These are phyloP conservation scores for Phylloscopus trochilus DNA, from an alignment of 2,113 vertebrate species.

Conservation along the genomic window DNA sequence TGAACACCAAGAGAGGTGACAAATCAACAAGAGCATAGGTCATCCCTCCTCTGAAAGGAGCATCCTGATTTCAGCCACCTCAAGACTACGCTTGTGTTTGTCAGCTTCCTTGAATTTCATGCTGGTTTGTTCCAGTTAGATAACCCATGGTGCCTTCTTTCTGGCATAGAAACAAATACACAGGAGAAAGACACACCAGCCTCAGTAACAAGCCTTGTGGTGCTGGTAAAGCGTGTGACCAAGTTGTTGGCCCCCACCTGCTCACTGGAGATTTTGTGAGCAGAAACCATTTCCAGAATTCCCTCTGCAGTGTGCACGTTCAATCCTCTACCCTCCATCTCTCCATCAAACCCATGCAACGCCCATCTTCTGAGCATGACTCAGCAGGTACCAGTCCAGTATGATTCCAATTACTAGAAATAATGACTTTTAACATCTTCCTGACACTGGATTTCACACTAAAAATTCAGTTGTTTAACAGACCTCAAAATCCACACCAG, in stretches of 20 bases:
- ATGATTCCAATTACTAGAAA: background rate
- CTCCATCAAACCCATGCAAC: background rate
- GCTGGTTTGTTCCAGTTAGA: background rate
- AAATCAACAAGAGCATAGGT: background rate
- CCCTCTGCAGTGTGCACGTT: background rate
- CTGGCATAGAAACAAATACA: background rate
- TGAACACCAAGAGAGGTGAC: background rate
- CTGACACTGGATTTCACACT: background rate
- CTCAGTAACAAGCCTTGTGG: background rate
- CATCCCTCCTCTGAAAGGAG: background rate
- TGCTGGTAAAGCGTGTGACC: background rate
- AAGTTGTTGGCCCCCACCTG: background rate
- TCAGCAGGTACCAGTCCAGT: background rate
- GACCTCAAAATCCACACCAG: background rate
- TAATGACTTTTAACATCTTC: background rate
- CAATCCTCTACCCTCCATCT: background rate
- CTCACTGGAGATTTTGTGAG: background rate
- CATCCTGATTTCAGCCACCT: background rate
- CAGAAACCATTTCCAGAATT: background rate
- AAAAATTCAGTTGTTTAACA: background rate
- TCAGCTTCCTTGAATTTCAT: background rate
- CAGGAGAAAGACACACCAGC: background rate
- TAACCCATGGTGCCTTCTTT: background rate
- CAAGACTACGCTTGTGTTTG: background rate
- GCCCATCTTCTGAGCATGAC: background rate